A percentile compares a stretch with the other conserved stretches of the same genome.
phyloP scores from a whole-genome alignment of 2,888 invertebrate genomes.

The Agriopis leucophaearia region DNA sequence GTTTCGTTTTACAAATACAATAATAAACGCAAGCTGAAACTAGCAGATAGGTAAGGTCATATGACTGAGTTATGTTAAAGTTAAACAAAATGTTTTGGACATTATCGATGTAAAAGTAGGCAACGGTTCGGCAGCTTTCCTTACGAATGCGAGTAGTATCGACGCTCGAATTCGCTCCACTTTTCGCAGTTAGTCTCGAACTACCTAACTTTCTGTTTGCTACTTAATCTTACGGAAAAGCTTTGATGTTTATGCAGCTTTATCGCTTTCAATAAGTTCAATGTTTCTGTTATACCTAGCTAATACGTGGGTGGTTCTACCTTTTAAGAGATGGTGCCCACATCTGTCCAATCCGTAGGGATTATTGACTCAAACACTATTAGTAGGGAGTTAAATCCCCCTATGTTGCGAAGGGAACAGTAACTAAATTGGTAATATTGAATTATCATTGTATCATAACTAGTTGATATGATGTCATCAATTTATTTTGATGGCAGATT shows the following conservation, averaged over 20 bases:
- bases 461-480: conserved; percentile 4
- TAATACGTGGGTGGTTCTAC: conserved; percentile 7
- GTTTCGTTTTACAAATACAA: neutral
- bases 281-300: neutral
- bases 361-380: conserved; percentile 34
- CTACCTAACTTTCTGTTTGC: conserved; percentile 62
- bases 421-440: conserved; percentile 19
- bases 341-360: conserved; percentile 14
- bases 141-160: conserved; percentile 56
- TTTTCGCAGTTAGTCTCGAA: conserved; percentile 53
- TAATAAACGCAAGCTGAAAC: neutral
- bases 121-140: conserved; percentile 62
- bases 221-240: conserved; percentile 41
- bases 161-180: conserved; percentile 63
- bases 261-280: conserved; percentile 1
- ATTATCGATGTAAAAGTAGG: conserved; percentile 55
- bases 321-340: neutral
- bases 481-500: conserved; percentile 27
- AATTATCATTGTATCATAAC: conserved; percentile 2
- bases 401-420: conserved; percentile 8
- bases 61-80: conserved; percentile 2
- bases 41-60: conserved; percentile 7
- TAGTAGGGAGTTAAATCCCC: conserved; percentile 19
- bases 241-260: conserved; percentile 30
- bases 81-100: conserved; percentile 24